phyloP scores from a whole-genome alignment of 2,113 vertebrate species.

The Odocoileus virginianus region DNA sequence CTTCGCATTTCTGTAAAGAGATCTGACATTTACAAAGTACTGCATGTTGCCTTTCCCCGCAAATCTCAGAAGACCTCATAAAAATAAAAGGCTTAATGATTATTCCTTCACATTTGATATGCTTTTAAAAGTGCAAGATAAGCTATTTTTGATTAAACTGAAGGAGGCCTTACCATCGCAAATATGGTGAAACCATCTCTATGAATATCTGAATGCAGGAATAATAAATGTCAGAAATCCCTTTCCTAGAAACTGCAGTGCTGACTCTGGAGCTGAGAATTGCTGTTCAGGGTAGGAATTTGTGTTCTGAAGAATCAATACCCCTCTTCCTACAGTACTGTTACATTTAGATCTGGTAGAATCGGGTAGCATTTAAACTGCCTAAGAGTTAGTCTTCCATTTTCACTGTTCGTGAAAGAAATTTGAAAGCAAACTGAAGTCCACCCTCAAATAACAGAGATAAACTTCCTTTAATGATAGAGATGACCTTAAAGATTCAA shows the following conservation, averaged over 20 bases:
- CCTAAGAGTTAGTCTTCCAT: neutral
- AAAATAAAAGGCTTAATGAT: slow-evolving; percentile 73
- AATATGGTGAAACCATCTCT: neutral
- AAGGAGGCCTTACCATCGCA: neutral
- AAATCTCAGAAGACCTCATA: slow-evolving; percentile 63
- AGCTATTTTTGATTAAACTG: slow-evolving; percentile 23
- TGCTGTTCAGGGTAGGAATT: neutral
- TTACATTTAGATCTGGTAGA: slow-evolving; percentile 7
- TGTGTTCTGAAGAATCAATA: slow-evolving; percentile 29
- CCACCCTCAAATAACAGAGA: slow-evolving; percentile 7
- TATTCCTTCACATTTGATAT: slow-evolving; percentile 57
- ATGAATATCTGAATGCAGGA: neutral
- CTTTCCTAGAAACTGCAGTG: neutral
- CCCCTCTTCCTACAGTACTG: neutral
- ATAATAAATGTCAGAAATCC: neutral
- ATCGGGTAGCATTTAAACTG: neutral
- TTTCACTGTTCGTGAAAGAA: slow-evolving; percentile 14
- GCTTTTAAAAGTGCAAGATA: slow-evolving; percentile 52
- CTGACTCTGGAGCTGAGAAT: neutral
- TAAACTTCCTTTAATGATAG: slow-evolving; percentile 23
- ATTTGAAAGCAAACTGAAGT: slow-evolving; percentile 35
- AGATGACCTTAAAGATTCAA: slow-evolving; percentile 30
- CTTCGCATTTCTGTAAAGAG: slow-evolving; percentile 78
- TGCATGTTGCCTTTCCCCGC: slow-evolving; percentile 64
- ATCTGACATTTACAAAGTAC: slow-evolving; percentile 76